Evolutionary conservation across 1,140 invertebrate species (phyloP), one percentile per base, ranked within the genome.

Genomic region (Halesus radiatus): DNA sequence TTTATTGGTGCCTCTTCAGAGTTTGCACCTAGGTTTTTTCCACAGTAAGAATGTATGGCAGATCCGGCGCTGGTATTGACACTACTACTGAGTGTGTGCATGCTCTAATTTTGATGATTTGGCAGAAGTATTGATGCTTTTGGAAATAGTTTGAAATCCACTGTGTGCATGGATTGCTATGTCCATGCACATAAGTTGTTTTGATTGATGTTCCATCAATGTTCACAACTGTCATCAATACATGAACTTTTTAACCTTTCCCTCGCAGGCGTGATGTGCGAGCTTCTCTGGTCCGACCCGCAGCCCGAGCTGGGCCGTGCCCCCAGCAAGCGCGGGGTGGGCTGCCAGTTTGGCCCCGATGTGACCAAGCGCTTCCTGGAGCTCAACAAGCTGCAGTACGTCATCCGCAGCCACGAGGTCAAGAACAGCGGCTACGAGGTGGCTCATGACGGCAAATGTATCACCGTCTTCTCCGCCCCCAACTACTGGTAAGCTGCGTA

Each of bases 331-430:
- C 93, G 99, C 79, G 99, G 99, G 3, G 97, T 99, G 5, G 98
- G 98, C 22, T 95, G 98, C 84, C 98, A 99, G 88, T 99, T 99
- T 91, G 99, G 99, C 7, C 98, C 99, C 0, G 98, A 99, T 88
- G 95, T 99, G 1, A 99, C 98, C 0, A 89, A 94, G 80, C 91
- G 91, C 78, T 99, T 99, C 89, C 91, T 98, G 23, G 88, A 93
- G 77, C 86, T 90, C 15, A 99, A 99, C 89, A 94, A 94, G 26
- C 90, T 99, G 20, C 96, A 98, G 84, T 99, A 99, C 86, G 92
- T 99, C 79, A 95, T 99, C 72, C 91, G 98, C 81, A 98, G 97
- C 89, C 98, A 99, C 88, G 99, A 99, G 89, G 99, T 99, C 3
- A 99, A 99, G 90, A 94, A 95, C 84, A 94, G 97, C 58, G 99